Conservation (phyloP, 1,140 invertebrate genomes). For the Drosophila malerkotliana region DNA sequence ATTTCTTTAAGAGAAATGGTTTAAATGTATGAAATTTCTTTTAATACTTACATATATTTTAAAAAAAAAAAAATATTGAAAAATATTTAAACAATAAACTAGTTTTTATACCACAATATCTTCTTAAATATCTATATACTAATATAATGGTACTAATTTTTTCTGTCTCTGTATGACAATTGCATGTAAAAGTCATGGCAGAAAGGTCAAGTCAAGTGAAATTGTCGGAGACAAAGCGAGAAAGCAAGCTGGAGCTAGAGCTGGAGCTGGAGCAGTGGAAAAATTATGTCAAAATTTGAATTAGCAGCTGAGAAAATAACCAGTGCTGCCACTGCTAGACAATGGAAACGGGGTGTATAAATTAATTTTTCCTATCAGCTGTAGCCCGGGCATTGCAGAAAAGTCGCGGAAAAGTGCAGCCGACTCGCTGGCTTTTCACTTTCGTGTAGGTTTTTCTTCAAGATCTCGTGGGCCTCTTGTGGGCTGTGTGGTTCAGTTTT, state of each 20-base stretch:
- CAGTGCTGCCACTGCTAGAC: constrained; percentile 27
- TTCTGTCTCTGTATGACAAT: not conserved
- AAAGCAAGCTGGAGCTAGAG: constrained; percentile 44
- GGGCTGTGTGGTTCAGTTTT: constrained; percentile 21
- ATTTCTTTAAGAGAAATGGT: no score
- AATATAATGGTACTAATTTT: not conserved
- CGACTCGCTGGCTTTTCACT: constrained; percentile 59
- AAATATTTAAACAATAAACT: no score
- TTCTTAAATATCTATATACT: not conserved
- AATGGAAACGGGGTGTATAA: constrained; percentile 59
- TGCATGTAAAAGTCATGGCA: constrained; percentile 9
- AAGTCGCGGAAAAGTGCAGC: constrained; percentile 48
- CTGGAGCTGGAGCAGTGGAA: constrained; percentile 26
- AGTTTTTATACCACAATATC: no score
- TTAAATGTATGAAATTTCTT: not conserved
- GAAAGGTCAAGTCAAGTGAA: constrained; percentile 75
- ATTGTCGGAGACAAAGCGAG: constrained; percentile 67
- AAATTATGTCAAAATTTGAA: constrained; percentile 82
- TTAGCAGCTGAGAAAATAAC: constrained; percentile 57
- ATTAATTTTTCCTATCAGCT: constrained; percentile 69
- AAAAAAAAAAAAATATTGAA: no score
- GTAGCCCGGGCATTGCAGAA: not conserved
- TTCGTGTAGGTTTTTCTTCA: constrained; percentile 41
- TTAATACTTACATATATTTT: no score
- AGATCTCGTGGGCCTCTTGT: not conserved